phyloP scores from a whole-genome alignment of 2,888 invertebrate genomes.

The Calameuta filiformis region DNA sequence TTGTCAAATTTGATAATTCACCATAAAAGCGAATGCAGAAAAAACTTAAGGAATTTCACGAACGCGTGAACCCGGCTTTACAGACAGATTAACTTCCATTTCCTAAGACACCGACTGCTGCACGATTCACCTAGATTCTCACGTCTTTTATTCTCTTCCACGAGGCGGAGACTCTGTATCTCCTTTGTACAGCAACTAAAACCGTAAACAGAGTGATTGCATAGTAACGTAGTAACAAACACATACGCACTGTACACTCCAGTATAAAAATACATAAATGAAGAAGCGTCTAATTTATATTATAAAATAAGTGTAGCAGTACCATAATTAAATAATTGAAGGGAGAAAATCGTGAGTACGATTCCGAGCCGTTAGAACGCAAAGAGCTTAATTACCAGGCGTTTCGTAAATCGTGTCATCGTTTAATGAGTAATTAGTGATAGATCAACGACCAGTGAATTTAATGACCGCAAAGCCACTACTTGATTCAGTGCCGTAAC shows the following conservation, averaged over 20 bases:
- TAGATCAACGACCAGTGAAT: background rate
- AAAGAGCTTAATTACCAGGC: constrained; percentile 25
- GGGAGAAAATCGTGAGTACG: constrained; percentile 24
- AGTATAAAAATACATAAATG: background rate
- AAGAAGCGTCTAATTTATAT: constrained; percentile 1
- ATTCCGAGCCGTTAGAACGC: constrained; percentile 31
- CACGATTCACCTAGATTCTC: constrained; percentile 58
- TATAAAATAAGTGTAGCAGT: background rate
- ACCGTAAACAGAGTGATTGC: constrained; percentile 31
- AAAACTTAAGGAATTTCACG: background rate
- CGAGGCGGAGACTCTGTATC: constrained; percentile 5
- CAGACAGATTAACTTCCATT: constrained; percentile 26
- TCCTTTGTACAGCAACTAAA: constrained; percentile 28
- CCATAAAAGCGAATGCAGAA: background rate
- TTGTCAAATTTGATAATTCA: background rate
- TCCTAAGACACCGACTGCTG: constrained; percentile 29
- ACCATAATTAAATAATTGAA: background rate
- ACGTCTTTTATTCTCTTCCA: constrained; percentile 32
- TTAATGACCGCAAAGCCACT: background rate
- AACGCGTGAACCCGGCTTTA: background rate
- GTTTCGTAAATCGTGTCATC: constrained; percentile 17
- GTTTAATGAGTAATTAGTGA: constrained; percentile 34
- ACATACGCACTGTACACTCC: background rate
- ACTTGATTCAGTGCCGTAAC: background rate
- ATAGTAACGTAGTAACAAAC: background rate